These are phyloP conservation scores for Heliconius melpomene DNA, from an alignment of 1,140 invertebrate genomes.

Conservation along the genomic window DNA sequence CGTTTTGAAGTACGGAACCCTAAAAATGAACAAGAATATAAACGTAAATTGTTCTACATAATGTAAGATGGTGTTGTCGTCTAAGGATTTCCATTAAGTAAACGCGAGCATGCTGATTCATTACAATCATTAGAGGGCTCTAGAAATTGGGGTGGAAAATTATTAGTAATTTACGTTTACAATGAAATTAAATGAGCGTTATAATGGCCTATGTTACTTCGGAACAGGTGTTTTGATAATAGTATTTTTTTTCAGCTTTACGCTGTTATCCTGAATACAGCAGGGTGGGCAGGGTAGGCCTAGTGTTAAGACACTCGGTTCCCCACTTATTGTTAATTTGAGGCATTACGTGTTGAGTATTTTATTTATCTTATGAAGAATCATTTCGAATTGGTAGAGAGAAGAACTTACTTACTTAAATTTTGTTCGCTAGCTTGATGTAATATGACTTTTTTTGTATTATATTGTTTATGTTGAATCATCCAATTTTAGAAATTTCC, in stretches of 20 bases:
- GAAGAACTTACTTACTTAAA: no score
- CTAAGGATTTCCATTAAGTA: constrained; percentile 6
- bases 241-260: background rate
- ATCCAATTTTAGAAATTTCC: no score
- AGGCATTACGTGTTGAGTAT: no score
- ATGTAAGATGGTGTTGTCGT: background rate
- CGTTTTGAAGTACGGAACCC: no score
- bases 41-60: background rate
- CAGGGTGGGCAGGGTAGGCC: background rate
- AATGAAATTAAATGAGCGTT: constrained; percentile 24
- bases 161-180: constrained; percentile 28
- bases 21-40: background rate
- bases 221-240: constrained; percentile 16
- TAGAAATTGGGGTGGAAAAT: constrained; percentile 36
- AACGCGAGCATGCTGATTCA: constrained; percentile 42
- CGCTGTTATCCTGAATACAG: background rate
- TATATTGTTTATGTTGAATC: no score
- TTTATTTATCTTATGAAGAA: background rate
- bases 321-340: no score
- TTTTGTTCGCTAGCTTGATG: no score
- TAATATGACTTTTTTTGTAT: no score
- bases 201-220: constrained; percentile 20
- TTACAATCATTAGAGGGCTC: constrained; percentile 52
- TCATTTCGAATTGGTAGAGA: background rate
- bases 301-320: no score